These are phyloP conservation scores for human DNA, from an alignment of 2,113 vertebrate species.

Conservation along the genomic window GRCh38 chr13:40238501-40239000, in stretches of 20 bases:
- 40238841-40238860: background rate
- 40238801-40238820: background rate
- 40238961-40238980: accelerated
- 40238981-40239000: background rate
- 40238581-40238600: background rate
- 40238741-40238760: background rate
- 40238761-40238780: background rate
- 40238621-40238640: background rate
- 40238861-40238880: background rate
- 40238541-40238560: background rate
- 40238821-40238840: background rate
- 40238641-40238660: background rate
- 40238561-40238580: background rate
- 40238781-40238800: background rate
- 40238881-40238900: accelerated
- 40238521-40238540: background rate
- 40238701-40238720: background rate
- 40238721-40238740: background rate
- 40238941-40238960: background rate
- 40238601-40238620: background rate
- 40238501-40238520: background rate
- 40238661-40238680: background rate
- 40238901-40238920: background rate
- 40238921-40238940: background rate
- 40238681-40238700: background rate